These are phyloP conservation scores for Osmoderma eremita DNA, from an alignment of 2,888 invertebrate genomes.

Conservation along the genomic window DNA sequence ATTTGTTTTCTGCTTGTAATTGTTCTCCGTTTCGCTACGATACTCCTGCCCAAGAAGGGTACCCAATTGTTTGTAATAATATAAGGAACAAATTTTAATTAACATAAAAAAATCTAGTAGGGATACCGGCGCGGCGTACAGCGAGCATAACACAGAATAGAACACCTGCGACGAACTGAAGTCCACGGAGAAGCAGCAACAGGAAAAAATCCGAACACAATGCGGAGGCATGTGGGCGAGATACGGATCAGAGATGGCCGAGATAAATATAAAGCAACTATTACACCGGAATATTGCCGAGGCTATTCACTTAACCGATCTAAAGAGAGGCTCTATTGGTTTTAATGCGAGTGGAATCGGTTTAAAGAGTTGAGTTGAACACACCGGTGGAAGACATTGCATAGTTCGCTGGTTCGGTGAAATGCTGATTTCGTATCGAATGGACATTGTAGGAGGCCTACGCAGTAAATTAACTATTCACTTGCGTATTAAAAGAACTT, in stretches of 20 bases:
- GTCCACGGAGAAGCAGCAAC: conserved; percentile 35
- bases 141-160: conserved; percentile 26
- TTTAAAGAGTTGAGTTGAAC: conserved; percentile 5
- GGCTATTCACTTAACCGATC: conserved; percentile 44
- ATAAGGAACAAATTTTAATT: conserved; percentile 41
- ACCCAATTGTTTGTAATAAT: conserved; percentile 36
- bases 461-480: conserved; percentile 20
- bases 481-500: conserved; percentile 1
- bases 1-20: not conserved
- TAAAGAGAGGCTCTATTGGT: conserved; percentile 38
- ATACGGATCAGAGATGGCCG: conserved; percentile 50
- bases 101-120: conserved; percentile 38
- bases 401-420: conserved; percentile 29
- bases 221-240: conserved; percentile 51
- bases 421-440: conserved; percentile 32
- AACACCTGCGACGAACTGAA: conserved; percentile 44
- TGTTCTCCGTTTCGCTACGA: conserved; percentile 4
- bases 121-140: conserved; percentile 13
- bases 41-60: conserved; percentile 13
- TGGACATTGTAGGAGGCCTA: conserved; percentile 28
- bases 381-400: conserved; percentile 5
- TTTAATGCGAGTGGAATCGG: conserved; percentile 41
- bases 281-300: conserved; percentile 47
- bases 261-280: conserved; percentile 52
- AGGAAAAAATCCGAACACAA: conserved; percentile 47